Base-by-base conservation (phyloP, 1,140 invertebrate genomes). In the Subanguina moxae region DNA sequence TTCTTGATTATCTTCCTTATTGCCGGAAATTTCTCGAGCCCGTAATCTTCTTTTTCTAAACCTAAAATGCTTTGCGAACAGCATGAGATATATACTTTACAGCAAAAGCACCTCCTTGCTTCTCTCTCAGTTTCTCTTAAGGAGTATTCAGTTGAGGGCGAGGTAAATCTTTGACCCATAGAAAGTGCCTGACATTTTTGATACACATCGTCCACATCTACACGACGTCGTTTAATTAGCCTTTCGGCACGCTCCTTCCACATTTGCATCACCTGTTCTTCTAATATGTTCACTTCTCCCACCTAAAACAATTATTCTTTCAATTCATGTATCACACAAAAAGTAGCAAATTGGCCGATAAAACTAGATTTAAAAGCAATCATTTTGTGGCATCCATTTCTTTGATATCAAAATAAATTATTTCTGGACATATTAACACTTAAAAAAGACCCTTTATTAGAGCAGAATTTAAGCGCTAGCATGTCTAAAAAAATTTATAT, bases 181-280 rank as follows among this genome's bases (percentile, higher is more conserved):
- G 71, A 57, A 1, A 48, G 25, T 28, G 63, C 56, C 21, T 42
- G 48, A 46, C 71, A 73, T 23, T 70, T 72, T 32, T 74, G 63
- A 46, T 73, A 74, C 30, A 74, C 48, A 63, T 73, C 71, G 23
- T 70, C 59, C 8, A 69, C 59, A 61, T 76, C 69, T 62, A 76
- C 71, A n/a, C 63, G 19, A 17, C 75, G 48, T 21, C 76, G 19
- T 62, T 62, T 59, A 27, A 62, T 75, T 25, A 77, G 42, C 19
- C 57, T 25, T 57, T 73, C 74, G 1, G 64, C 48, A 13, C 74
- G 59, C 1, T 64, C 43, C 42, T 66, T 67, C 76, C 71, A 76
- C 76, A 76, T 68, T 23, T 64, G 57, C 15, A 65, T 59, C 9
- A 76, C 28, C 3, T 25, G 57, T 0, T 66, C 46, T 32, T 76